Conservation (phyloP, 2,888 invertebrate genomes). For the Leptothorax acervorum region DNA sequence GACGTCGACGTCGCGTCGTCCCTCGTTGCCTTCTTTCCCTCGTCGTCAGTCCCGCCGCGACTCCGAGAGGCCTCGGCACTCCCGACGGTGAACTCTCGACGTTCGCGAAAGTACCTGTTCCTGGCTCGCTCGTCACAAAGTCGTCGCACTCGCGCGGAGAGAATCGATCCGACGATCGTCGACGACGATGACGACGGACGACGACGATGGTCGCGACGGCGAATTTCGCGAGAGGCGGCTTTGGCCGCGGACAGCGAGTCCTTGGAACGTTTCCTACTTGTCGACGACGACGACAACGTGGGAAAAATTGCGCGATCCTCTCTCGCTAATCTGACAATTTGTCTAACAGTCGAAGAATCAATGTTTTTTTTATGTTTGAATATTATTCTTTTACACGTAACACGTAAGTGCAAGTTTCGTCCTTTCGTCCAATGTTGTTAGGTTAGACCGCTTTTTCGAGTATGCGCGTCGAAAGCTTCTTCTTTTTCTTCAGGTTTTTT, state of each 20-base stretch:
- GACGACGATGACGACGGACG: no score
- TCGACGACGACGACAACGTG: background rate
- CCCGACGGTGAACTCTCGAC: background rate
- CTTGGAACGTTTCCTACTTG: background rate
- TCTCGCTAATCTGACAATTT: conserved; percentile 83
- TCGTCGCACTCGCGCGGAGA: background rate
- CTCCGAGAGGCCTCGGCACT: background rate
- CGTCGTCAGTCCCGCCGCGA: background rate
- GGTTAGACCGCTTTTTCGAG: no score
- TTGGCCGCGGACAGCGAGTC: conserved; percentile 4
- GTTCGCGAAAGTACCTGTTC: no score
- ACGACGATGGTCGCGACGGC: background rate
- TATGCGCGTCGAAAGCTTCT: no score
- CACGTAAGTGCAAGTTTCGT: no score
- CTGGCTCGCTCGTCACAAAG: no score
- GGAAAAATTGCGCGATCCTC: conserved; percentile 49
- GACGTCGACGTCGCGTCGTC: background rate
- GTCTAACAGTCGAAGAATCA: no score
- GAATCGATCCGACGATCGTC: background rate
- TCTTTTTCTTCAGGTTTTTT: no score
- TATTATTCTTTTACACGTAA: no score
- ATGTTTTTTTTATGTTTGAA: no score
- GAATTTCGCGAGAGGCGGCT: background rate
- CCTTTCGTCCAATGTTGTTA: no score
- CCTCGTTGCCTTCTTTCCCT: background rate